Base-by-base conservation (phyloP, 2,888 invertebrate species). In the Chrysomela aeneicollis region DNA sequence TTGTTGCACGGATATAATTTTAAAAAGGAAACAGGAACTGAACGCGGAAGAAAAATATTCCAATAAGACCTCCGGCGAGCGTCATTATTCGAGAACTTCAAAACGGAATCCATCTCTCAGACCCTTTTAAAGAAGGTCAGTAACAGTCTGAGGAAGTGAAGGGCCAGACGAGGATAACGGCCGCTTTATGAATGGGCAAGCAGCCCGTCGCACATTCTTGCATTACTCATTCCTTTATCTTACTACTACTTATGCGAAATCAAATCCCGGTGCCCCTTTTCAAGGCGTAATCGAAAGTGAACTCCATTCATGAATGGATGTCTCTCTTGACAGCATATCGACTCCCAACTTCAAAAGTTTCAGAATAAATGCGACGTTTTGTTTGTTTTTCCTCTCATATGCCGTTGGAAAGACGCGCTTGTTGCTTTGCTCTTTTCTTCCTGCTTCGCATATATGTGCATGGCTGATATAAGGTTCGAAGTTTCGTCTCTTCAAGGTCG, bases 251-350 rank as follows among this genome's bases (percentile, higher is more conserved):
- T 74, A 74, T 74, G 73, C 74, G 73, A 75, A 74, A 75, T 75
- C 74, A 73, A 75, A 76, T 73, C 68, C 69, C 71, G 53, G 68
- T 67, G 71, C 73, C 69, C 72, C 72, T 70, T 72, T 73, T 70
- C 69, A 71, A 70, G 73, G 64, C 70, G 66, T 69, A 74, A 74
- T 73, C 73, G 74, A 73, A 74, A 74, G 74, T 73, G 73, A 75
- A 68, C 69, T 70, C 67, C 74, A 74, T 76, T 75, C 74, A 76
- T 72, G 73, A 68, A 66, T 68, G 63, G 64, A 54, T 59, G 58
- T 57, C 35, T 42, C 42, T 42, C 42, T 26, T 42, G 42, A 42
- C 42, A 15, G n/a, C 42, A 15, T 42, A 42, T 42, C 42, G 42
- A 42, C 42, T 42, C n/a, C 42, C 66, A 55, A 66, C 66, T 66